Base-by-base conservation (phyloP, 2,888 invertebrate species). In the Acrobeloides nanus region DNA sequence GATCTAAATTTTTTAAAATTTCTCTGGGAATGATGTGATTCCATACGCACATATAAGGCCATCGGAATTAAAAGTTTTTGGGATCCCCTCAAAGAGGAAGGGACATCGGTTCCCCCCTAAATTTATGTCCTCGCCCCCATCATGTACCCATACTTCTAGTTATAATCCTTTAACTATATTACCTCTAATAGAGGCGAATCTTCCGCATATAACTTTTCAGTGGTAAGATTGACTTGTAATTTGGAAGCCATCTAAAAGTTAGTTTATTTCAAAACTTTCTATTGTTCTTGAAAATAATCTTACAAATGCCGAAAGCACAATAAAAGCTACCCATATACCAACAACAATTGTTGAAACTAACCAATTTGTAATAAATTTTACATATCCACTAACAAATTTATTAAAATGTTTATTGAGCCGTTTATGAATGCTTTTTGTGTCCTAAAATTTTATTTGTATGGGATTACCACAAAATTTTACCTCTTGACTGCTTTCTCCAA, bases 291-390 rank as follows among this genome's bases (percentile, higher is more conserved):
- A 7, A 46, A 24, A 10, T 25, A 12, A 24, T 32, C 54, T 47
- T 24, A 55, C 55, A 33, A 47, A 34, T 21, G 38, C 35, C 25
- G 48, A 53, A 27, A 57, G 24, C 8, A 47, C 48, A 18, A 56
- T 26, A 31, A 56, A 56, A 3, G 39, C 46, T 10, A 55, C 39
- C 66, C 66, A 66, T 7, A 52, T 25, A 15, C 51, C 31, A 20
- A 62, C 48, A n/a, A 68, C 43, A 10, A 57, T 20, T 1, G 57
- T 7, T 26, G 65, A 60, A 41, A 62, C 59, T 27, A 59, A 31
- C 18, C 51, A 53, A 47, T 66, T 61, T 20, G 60, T 62, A 21
- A 67, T 47, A 20, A 64, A 47, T 10, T 51, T 39, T 12, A 67
- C 53, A 33, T 65, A 67, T 4, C 40, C 29, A 12, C 31, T 42